Base-by-base conservation (phyloP, 2,797 vertebrate genomes). In the Ibycter americanus region DNA sequence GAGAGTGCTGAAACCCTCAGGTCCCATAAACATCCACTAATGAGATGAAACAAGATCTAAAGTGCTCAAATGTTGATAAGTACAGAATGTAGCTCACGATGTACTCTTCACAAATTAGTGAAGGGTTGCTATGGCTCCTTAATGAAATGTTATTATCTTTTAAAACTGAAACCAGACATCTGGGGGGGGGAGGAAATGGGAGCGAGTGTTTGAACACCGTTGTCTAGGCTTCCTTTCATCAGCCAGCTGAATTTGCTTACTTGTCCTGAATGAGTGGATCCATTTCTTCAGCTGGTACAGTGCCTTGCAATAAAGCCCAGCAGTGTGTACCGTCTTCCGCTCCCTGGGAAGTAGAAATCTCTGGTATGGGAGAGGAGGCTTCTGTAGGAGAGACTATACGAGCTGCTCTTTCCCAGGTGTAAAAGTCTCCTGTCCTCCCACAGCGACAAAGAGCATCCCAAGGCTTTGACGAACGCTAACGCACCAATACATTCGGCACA, bases 121-220 rank as follows among this genome's bases (percentile, higher is more conserved):
- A 90, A 59, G 84, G 92, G 72, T 95, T 96, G 92, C 93, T 96
- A 89, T 86, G 83, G 68, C 68, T 96, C 89, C 95, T 97, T 94
- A 97, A 97, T 97, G 88, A 97, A 97, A 97, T 86, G 73, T 87
- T 95, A 94, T 89, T 94, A 83, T 91, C 73, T 86, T 97, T 97
- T 97, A 97, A 97, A 96, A 86, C 89, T 90, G 74, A 94, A 97
- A 95, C 77, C 76, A 96, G 88, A 96, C 88, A 93, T 78, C 66
- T 96, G 87, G 94, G 91, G 46, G 76, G 47, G 42, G 47, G 56
- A 96, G 82, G 95, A 95, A 95, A 93, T 76, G 63, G 73, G 51
- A 81, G 46, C 9, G 49, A 96, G 78, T 95, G 88, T 79, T 93
- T 97, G 92, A 97, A 95, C 83, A 91, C 34, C 72, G 76, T 95